phyloP scores from a whole-genome alignment of 1,140 invertebrate species.

The Lordiphosa mommai region DNA sequence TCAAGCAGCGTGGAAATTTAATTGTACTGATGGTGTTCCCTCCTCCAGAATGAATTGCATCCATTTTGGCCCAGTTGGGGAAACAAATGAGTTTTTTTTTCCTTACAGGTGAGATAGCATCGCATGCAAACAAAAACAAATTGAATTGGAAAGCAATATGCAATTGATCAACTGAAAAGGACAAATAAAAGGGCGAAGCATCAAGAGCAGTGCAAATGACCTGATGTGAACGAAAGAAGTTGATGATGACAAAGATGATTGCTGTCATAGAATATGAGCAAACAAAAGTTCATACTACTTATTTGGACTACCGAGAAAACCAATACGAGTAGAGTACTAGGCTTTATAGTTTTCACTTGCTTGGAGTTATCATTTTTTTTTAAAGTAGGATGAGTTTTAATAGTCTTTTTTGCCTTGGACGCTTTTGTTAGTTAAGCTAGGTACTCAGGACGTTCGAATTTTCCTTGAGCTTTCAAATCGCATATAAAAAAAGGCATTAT shows the following conservation, averaged over 20 bases:
- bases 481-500: no score
- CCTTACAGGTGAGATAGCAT: conserved; percentile 19
- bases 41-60: conserved; percentile 20
- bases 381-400: no score
- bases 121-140: conserved; percentile 11
- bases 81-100: conserved; percentile 34
- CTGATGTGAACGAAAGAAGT: neutral
- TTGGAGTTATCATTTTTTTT: no score
- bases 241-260: neutral
- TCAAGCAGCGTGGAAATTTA: conserved; percentile 76
- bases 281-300: no score
- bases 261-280: no score
- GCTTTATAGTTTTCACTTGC: no score
- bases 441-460: no score
- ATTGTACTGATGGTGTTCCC: conserved; percentile 62
- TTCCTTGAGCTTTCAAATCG: no score
- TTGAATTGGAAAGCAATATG: conserved; percentile 11
- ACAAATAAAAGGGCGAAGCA: neutral
- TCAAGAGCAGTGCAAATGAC: neutral
- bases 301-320: no score
- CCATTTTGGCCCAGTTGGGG: conserved; percentile 37
- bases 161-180: conserved; percentile 18
- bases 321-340: no score
- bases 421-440: no score
- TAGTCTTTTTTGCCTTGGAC: no score